Evolutionary conservation across 2,888 invertebrate species (phyloP).

Genomic region (Pachydiplax longipennis): DNA sequence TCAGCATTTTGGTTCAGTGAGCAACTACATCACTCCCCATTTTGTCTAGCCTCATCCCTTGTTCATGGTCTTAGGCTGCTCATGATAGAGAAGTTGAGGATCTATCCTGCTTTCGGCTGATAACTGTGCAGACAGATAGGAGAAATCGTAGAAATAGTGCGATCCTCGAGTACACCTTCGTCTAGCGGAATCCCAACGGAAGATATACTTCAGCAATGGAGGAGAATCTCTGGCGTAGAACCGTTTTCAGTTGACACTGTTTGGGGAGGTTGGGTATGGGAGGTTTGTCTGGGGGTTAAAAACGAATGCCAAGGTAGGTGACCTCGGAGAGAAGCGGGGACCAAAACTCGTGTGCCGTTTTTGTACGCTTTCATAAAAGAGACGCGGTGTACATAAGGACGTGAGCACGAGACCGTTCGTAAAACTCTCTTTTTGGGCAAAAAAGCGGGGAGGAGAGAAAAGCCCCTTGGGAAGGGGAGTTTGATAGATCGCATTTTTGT

Average conservation of each 20-base stretch:
- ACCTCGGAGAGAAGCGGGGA: background rate
- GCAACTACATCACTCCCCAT: no score
- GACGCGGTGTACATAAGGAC: background rate
- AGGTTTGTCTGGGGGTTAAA: background rate
- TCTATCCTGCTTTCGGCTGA: no score
- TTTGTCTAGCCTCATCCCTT: no score
- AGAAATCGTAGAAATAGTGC: no score
- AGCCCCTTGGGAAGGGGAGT: background rate
- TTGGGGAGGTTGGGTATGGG: background rate
- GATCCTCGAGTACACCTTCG: no score
- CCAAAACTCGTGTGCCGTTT: background rate
- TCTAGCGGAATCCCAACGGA: no score
- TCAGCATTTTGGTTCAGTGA: no score
- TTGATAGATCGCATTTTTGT: background rate
- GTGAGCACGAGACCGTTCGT: background rate
- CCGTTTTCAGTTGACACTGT: background rate
- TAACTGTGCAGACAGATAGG: no score
- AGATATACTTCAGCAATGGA: no score
- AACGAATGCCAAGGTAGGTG: background rate
- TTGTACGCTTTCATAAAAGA: background rate
- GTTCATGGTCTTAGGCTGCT: no score
- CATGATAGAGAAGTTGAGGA: no score
- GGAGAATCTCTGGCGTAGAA: no score
- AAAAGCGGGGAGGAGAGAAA: background rate
- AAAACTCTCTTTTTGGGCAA: background rate